These are phyloP conservation scores for Scrobipalpa atriplicella DNA, from an alignment of 2,888 invertebrate species.

Conservation along the genomic window DNA sequence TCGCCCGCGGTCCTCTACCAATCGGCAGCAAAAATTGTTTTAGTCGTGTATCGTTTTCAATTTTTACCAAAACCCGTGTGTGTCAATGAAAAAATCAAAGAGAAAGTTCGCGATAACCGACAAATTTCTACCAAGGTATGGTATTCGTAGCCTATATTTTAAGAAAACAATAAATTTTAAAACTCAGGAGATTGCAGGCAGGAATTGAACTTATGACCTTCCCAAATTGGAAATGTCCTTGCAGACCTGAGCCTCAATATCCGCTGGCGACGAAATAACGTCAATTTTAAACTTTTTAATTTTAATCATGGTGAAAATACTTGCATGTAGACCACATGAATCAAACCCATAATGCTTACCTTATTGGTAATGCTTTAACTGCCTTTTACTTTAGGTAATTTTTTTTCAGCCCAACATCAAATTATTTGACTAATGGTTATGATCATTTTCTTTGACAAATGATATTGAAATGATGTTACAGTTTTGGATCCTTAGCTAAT, in stretches of 20 bases:
- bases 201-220: background rate
- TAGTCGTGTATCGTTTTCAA: constrained; percentile 65
- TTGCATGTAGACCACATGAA: no score
- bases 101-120: constrained; percentile 80
- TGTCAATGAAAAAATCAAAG: constrained; percentile 82
- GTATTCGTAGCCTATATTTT: constrained; percentile 33
- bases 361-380: no score
- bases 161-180: background rate
- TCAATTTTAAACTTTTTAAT: background rate
- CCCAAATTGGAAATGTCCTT: background rate
- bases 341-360: no score
- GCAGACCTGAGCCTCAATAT: background rate
- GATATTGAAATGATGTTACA: background rate
- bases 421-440: background rate
- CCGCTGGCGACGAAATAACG: background rate
- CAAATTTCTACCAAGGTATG: constrained; percentile 81
- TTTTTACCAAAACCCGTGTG: constrained; percentile 62
- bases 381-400: no score
- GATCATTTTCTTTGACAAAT: constrained; percentile 10
- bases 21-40: constrained; percentile 61
- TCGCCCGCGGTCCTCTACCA: constrained; percentile 48
- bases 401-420: background rate
- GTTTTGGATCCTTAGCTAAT: background rate
- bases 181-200: background rate
- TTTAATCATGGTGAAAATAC: no score